Evolutionary conservation across 2,888 invertebrate genomes (phyloP), one percentile per base, ranked within the genome.

Genomic region (Caenorhabditis zanzibari): DNA sequence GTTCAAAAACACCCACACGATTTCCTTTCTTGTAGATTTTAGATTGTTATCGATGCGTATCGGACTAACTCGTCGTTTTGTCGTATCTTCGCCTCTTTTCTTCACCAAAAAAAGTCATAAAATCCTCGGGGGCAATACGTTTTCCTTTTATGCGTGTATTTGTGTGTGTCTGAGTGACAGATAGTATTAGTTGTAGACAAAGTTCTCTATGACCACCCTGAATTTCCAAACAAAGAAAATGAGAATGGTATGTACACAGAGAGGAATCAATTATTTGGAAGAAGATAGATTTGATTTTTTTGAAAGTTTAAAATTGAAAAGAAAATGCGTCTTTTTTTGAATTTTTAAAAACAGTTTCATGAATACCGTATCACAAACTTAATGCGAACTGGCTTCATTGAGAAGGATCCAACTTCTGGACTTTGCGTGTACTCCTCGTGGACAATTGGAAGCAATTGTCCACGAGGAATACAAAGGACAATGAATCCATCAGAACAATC

Each of bases 1-100:
- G 26, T 54, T 26, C 54, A 14, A 54, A 54, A 26, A 54, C 19
- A 26, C 2, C 5, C 38, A 38, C 38, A 38, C 6, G 49, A 49
- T 49, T 22, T 22, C 49, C 49, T 47, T 32, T 4, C n/a, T 32
- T 38, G 26, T 16, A 54, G 54, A 54, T 54, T 54, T 54, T 61
- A 61, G 56, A 56, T 56, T 22, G n/a, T 61, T 22, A 61, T 58
- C 58, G 58, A 58, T 61, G 61, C 61, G 61, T 61, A 22, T 32
- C 35, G 58, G 32, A 58, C 58, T 58, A 19, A n/a, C 49, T 58
- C 26, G 12, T 38, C 38, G 10, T 38, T 19, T 58, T 19, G 24
- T 38, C 32, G 32, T 32, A 32, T 32, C 32, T 32, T 7, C 7
- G 4, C 32, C 6, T 16, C 19, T 54, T 54, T 54, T 28, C 56